Base-by-base conservation (phyloP, 2,113 vertebrate genomes). In the Sander vitreus region DNA sequence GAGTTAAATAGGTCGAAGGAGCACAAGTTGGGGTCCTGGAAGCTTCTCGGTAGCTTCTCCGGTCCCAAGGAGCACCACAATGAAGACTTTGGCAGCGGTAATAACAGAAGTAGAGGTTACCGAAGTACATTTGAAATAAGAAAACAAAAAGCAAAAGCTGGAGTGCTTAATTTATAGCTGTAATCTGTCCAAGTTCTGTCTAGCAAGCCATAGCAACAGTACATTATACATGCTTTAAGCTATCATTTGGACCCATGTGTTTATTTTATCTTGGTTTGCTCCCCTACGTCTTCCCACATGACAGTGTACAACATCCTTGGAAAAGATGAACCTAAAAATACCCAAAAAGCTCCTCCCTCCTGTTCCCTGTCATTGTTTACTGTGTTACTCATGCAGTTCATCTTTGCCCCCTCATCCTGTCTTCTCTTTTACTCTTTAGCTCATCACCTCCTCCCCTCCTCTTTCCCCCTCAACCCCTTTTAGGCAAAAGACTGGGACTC, bases 301-400 rank as follows among this genome's bases (percentile, higher is more conserved):
- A 92, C 88, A 84, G 74, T 78, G 48, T 80, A 39, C 88, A 85
- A 91, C 86, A 92, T 88, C 85, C 78, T 68, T 66, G 75, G 84
- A 66, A 90, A 82, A 85, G 71, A 92, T 75, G 86, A 90, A 78
- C 78, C 87, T 88, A 88, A 85, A 89, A 89, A 89, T 93, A 87
- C 66, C 78, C 77, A 12, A 78, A 82, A 83, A 71, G 18, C 39
- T 64, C n/a, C 71, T 89, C 83, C 91, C 51, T 65, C 54, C 39
- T 1, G 1, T 84, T 91, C 73, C 60, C 48, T 83, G 57, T 90
- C 91, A 85, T 89, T 45, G 30, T 93, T 95, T 95, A 92, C 92
- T 92, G 88, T 91, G 64, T 70, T 19, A 69, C 72, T 58, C 27
- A 65, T 68, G 48, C 27, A 68, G 50, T 73, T 66, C 36, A 51